Conservation (phyloP, 2,888 invertebrate genomes). For the Folsomia candida region DNA sequence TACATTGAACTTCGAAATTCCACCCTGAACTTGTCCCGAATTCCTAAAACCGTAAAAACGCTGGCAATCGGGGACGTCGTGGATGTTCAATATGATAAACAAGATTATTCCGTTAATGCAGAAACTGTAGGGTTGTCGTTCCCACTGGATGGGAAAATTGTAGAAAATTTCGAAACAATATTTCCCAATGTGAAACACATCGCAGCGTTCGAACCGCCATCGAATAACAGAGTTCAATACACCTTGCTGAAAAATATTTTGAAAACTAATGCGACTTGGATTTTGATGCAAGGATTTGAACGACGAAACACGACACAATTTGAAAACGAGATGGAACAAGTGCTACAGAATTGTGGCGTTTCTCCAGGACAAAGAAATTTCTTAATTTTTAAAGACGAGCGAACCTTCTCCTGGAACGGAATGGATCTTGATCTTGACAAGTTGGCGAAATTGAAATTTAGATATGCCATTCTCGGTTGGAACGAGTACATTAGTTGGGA, state of each 20-base stretch:
- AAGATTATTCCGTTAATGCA: not conserved
- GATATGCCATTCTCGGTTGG: constrained; percentile 21
- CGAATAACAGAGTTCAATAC: constrained; percentile 15
- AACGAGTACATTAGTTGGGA: constrained; percentile 22
- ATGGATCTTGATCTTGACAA: not conserved
- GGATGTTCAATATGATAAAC: not conserved
- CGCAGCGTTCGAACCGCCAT: constrained; percentile 13
- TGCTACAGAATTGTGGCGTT: constrained; percentile 9
- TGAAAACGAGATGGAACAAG: constrained; percentile 17
- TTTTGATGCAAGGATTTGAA: constrained; percentile 15
- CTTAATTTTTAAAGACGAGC: not conserved
- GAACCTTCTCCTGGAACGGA: constrained; percentile 1
- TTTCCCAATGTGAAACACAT: constrained; percentile 14
- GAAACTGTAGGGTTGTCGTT: constrained; percentile 6
- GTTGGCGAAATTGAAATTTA: not conserved
- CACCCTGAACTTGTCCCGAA: not conserved
- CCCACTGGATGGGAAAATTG: not conserved
- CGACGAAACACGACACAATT: not conserved
- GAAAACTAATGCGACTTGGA: constrained; percentile 8
- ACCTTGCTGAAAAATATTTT: constrained; percentile 12
- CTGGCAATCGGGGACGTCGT: constrained; percentile 10
- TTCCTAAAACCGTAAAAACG: constrained; percentile 13
- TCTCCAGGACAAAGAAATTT: constrained; percentile 2
- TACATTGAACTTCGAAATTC: constrained; percentile 16
- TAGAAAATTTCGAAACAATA: constrained; percentile 16